Percentiles rank a stretch among this genome's conserved stretches.
phyloP scores from a whole-genome alignment of 2,113 vertebrate species.

The Ophiodon elongatus region DNA sequence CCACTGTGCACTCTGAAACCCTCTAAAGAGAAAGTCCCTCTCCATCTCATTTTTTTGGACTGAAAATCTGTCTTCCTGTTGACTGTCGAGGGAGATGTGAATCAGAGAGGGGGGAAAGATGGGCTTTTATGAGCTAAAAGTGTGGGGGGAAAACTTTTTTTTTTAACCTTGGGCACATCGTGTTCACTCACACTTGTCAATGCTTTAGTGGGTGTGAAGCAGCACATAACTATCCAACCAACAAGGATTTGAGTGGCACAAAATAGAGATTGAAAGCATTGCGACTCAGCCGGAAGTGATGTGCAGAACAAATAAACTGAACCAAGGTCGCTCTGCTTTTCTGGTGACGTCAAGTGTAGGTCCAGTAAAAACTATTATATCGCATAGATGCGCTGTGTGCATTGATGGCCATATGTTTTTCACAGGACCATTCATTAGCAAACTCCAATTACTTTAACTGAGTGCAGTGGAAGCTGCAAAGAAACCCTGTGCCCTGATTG shows the following conservation, averaged over 20 bases:
- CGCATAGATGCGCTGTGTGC: not conserved
- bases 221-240: slow-evolving; percentile 25
- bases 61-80: slow-evolving; percentile 42
- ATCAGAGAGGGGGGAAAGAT: slow-evolving; percentile 25
- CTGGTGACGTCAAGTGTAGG: not conserved
- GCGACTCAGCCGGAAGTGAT: slow-evolving; percentile 21
- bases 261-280: slow-evolving; percentile 47
- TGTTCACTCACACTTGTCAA: slow-evolving; percentile 44
- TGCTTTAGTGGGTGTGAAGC: slow-evolving; percentile 42
- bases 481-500: slow-evolving; percentile 37
- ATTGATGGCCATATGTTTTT: slow-evolving; percentile 1
- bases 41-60: slow-evolving; percentile 29
- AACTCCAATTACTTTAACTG: slow-evolving; percentile 35
- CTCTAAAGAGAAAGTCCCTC: slow-evolving; percentile 27
- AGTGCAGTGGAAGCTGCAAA: slow-evolving; percentile 37
- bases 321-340: slow-evolving; percentile 22
- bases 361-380: not conserved
- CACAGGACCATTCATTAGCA: slow-evolving; percentile 28
- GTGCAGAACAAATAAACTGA: not conserved
- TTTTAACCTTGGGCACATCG: slow-evolving; percentile 55
- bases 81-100: slow-evolving; percentile 32
- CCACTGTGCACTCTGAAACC: not conserved
- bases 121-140: slow-evolving; percentile 38
- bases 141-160: slow-evolving; percentile 2
- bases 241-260: slow-evolving; percentile 39